phyloP scores from a whole-genome alignment of 2,888 invertebrate genomes.

The Zele albiditarsus region DNA sequence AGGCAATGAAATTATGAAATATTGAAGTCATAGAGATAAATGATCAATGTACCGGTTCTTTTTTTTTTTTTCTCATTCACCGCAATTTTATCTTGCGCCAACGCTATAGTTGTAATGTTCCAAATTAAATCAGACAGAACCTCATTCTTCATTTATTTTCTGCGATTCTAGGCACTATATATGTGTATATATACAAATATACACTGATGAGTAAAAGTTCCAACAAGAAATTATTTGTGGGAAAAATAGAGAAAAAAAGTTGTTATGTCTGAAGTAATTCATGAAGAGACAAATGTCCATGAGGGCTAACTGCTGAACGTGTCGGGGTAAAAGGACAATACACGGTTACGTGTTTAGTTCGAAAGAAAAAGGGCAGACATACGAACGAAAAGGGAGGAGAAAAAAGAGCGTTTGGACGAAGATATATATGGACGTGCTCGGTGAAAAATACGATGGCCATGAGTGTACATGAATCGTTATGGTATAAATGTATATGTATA shows the following conservation, averaged over 20 bases:
- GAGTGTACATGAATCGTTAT: neutral
- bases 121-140: neutral
- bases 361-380: neutral
- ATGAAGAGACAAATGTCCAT: constrained; percentile 2
- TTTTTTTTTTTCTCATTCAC: too few relatives aligned
- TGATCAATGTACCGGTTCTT: too few relatives aligned
- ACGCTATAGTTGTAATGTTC: neutral
- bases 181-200: neutral
- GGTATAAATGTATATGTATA: neutral
- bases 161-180: neutral
- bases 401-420: neutral
- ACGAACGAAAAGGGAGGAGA: neutral
- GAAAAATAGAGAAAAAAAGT: neutral
- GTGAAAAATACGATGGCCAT: constrained; percentile 3
- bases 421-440: neutral
- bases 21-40: neutral
- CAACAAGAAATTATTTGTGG: neutral
- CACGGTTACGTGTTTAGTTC: neutral
- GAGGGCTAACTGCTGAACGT: neutral
- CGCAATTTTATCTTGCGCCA: neutral
- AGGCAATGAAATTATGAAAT: neutral
- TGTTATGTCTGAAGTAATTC: neutral
- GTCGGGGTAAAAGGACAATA: neutral
- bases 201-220: neutral
- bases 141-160: neutral